A percentile compares a stretch with the other conserved stretches of the same genome.
Conservation (phyloP, 2,113 vertebrate genomes). For the Garra rufa region DNA sequence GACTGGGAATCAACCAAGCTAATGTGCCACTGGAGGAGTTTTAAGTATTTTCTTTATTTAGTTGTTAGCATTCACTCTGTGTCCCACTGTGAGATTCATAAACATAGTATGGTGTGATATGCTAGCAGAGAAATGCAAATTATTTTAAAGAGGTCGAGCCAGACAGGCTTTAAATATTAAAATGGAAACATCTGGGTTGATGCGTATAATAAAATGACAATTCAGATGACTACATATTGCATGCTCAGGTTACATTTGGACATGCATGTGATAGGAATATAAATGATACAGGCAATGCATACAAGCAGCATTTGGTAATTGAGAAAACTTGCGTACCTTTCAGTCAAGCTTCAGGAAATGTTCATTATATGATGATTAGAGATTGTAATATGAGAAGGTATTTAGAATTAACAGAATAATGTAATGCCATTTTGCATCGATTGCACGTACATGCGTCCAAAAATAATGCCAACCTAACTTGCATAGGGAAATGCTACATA, state of each 20-base stretch:
- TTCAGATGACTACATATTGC: conserved; percentile 5
- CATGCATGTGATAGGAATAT: conserved; percentile 28
- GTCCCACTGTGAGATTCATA: neutral
- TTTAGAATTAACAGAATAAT: neutral
- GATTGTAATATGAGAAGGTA: neutral
- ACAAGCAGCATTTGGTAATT: neutral
- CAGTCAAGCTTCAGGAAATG: neutral
- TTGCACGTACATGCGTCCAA: neutral
- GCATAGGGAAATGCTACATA: conserved; percentile 14
- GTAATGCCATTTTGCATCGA: conserved; percentile 23
- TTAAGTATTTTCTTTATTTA: neutral
- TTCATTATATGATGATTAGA: neutral
- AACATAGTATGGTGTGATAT: neutral
- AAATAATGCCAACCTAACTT: conserved; percentile 13
- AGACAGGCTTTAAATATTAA: neutral
- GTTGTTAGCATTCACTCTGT: conserved; percentile 1
- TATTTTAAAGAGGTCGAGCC: neutral
- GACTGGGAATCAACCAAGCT: neutral
- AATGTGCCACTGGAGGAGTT: neutral
- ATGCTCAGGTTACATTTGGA: conserved; percentile 23
- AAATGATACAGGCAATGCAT: neutral
- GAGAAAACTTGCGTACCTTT: neutral
- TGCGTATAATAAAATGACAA: neutral
- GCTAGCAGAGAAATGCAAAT: neutral
- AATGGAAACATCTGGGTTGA: neutral